Evolutionary conservation across 2,797 vertebrate species (phyloP), one percentile per base, ranked within the genome.

Genomic region (Coranthus polyacanthus): DNA sequence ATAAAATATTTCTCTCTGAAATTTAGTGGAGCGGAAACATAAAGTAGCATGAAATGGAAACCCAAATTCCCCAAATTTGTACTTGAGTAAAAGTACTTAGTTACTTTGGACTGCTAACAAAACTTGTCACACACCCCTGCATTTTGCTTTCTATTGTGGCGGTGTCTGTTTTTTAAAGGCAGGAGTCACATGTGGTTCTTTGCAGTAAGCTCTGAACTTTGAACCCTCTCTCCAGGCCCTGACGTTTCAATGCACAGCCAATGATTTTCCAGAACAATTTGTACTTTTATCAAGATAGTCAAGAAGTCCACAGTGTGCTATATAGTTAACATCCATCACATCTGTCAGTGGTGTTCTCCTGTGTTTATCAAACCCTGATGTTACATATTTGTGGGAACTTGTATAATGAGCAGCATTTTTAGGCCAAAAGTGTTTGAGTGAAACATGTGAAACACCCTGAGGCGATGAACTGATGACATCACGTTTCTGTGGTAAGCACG

Each of bases 301-400:
- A n/a, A n/a, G n/a, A 72, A 59, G 4, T 24, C 6, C 12, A 43
- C 39, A 7, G 15, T 41, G 44, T 8, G 15, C 6, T 22, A 8
- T 7, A 12, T 20, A 32, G 2, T 1, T 32, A 29, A 1, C 13
- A 49, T 24, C 26, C 6, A 7, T 29, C 43, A 22, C 38, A 39
- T 71, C 65, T 74, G 22, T 76, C 69, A 65, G 38, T 17, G 26
- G 18, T 53, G 41, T 57, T 66, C 63, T 58, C 18, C 8, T 6
- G 38, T 34, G 11, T 58, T 57, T 42, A 75, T 70, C 69, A 65
- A 76, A 80, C 34, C 53, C 53, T 13, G 42, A 66, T 78, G 71
- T 66, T 67, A 44, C 74, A 75, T 69, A 82, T 87, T 89, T 84
- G 81, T 66, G 67, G 74, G 20, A 70, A 68, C 67, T 62, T 81